These are phyloP conservation scores for Scomberomorus guttatus DNA, from an alignment of 2,797 vertebrate species.

Conservation along the genomic window DNA sequence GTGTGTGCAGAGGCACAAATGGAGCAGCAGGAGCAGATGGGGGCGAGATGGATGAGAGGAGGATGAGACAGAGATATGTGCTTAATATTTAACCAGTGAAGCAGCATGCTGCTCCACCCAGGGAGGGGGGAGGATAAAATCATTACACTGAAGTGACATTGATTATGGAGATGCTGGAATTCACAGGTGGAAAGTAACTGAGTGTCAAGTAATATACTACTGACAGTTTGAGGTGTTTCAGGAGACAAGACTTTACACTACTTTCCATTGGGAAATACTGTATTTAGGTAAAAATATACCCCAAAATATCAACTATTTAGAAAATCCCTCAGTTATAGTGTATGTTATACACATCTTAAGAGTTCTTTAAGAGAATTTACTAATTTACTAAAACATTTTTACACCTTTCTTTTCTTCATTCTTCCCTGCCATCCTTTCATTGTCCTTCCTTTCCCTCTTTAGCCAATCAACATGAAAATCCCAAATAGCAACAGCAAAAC, in stretches of 20 bases:
- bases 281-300: neutral
- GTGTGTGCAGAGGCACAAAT: slow-evolving; percentile 68
- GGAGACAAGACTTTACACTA: neutral
- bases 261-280: neutral
- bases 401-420: neutral
- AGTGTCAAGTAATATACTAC: neutral
- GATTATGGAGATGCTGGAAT: slow-evolving; percentile 49
- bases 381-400: too few relatives aligned
- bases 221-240: neutral
- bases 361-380: neutral
- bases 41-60: slow-evolving; percentile 62
- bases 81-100: slow-evolving; percentile 81
- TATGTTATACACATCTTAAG: neutral
- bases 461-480: neutral
- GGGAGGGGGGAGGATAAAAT: slow-evolving; percentile 37
- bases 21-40: slow-evolving; percentile 77
- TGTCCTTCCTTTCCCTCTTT: neutral
- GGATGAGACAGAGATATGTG: slow-evolving; percentile 67
- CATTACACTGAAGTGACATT: slow-evolving; percentile 53
- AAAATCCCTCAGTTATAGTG: neutral
- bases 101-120: slow-evolving; percentile 54
- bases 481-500: neutral
- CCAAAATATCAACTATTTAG: too few relatives aligned
- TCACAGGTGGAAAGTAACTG: slow-evolving; percentile 29
- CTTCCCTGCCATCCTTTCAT: neutral